Evolutionary conservation across 2,888 invertebrate genomes (phyloP), one percentile per base, ranked within the genome.

Genomic region (Trachelus troglodyta): DNA sequence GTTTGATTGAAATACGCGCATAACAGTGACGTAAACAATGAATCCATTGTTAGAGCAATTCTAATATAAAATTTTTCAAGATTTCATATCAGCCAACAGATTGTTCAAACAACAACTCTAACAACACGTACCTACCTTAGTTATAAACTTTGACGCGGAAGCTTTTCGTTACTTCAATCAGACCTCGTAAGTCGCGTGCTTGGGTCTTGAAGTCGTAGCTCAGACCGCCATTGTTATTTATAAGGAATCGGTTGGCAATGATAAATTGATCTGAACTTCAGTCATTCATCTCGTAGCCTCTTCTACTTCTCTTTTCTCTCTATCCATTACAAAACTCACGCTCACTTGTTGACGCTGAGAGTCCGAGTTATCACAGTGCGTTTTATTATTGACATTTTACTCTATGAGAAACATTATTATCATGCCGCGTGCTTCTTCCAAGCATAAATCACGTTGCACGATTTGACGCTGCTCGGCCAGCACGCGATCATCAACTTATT

Each of bases 231-330:
- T 23, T 56, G 56, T 56, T 56, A 56, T 56, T 56, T 56, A 56
- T 56, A 23, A 56, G 56, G 23, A 23, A 56, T 56, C 56, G 56
- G 56, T 56, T 56, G 23, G 23, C 56, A 56, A 79, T 78, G 76
- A 77, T 78, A 69, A 34, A 81, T 78, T 35, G 73, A 69, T 75
- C 75, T 83, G 82, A 83, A 83, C 83, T 83, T 83, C 80, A 81
- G 79, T 81, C 83, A 69, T 75, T 74, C 79, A 73, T 34, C 34
- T 12, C 76, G 79, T 77, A 76, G 78, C 69, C 76, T 77, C 77
- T 75, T 75, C 37, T 74, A 15, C 23, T 23, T 56, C 15, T 56
- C 23, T 23, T 23, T 9, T 23, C 56, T 56, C 56, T 56, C 40
- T 23, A 15, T 15, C 40, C 15, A 56, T 56, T 23, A 56, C 23